Evolutionary conservation across 2,888 invertebrate genomes (phyloP), one percentile per base, ranked within the genome.

Genomic region (Rotaria socialis): DNA sequence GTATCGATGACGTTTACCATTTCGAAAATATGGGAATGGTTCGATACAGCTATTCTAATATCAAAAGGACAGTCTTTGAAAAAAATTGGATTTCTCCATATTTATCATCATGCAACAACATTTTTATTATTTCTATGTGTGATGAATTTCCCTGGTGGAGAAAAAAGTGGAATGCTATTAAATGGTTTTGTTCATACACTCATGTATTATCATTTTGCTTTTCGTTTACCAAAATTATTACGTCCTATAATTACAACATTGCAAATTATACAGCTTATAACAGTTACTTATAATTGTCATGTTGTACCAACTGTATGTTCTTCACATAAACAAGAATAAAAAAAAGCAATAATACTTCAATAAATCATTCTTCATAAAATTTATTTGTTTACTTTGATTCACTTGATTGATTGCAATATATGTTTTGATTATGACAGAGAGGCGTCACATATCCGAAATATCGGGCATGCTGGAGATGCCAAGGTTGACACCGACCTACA

Each of bases 201-300:
- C 11, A 80, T 80, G 80, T 80, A 80, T 80, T 80, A 80, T 80
- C 80, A 80, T 80, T 80, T 80, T 80, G 80, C 47, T 24, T 80
- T 80, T 80, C 80, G 80, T 80, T 80, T 80, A 80, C 47, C 80
- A n/a, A 80, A 80, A 80, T 47, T 80, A 3, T 24, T 80, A 10
- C 80, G 80, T 41, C 80, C 80, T 47, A 80, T 80, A 6, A 67
- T 67, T 14, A 80, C 80, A 80, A 35, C 47, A 80, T 47, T 80
- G 24, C 80, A 80, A 47, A 80, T 80, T 43, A 14, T 47, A 80
- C 80, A 80, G n/a, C 35, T 80, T 19, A 47, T 80, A 10, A 80
- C n/a, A 24, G 22, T 80, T 11, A 80, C 47, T 24, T 80, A 47
- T n/a, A 80, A 47, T 3, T 80, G 47, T 47, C 47, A 80, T 80